These are phyloP conservation scores for Lycaon pictus DNA, from an alignment of 2,113 vertebrate genomes.

Conservation along the genomic window DNA sequence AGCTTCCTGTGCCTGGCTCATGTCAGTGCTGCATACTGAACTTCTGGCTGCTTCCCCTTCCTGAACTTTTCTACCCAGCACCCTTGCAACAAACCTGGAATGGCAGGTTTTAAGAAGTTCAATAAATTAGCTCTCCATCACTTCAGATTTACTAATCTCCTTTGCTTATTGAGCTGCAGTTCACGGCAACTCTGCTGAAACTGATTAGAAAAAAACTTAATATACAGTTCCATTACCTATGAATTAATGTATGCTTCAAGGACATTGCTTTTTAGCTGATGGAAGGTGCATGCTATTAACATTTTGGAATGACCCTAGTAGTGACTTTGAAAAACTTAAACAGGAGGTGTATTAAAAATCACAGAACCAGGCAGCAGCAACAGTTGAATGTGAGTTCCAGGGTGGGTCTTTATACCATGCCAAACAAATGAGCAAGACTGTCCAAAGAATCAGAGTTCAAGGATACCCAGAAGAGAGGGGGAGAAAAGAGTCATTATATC, in stretches of 20 bases:
- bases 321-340: slow-evolving; percentile 21
- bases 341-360: neutral
- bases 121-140: neutral
- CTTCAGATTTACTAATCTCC: neutral
- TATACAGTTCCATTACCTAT: slow-evolving; percentile 73
- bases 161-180: slow-evolving; percentile 67
- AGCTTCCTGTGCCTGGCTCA: neutral
- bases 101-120: slow-evolving; percentile 2
- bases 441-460: slow-evolving; percentile 21
- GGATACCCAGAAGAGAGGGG: neutral
- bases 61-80: neutral
- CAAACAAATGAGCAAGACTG: neutral
- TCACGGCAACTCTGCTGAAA: slow-evolving; percentile 73
- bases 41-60: neutral
- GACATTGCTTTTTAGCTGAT: neutral
- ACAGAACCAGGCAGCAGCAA: neutral
- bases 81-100: slow-evolving; percentile 41
- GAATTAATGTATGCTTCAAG: slow-evolving; percentile 73
- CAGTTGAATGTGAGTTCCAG: neutral
- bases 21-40: rapidly evolving
- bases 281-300: neutral
- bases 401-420: neutral
- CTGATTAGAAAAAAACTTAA: slow-evolving; percentile 75
- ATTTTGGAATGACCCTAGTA: neutral
- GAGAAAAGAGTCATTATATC: neutral